Conservation (phyloP, 2,113 vertebrate genomes). For the Haemorhous mexicanus region DNA sequence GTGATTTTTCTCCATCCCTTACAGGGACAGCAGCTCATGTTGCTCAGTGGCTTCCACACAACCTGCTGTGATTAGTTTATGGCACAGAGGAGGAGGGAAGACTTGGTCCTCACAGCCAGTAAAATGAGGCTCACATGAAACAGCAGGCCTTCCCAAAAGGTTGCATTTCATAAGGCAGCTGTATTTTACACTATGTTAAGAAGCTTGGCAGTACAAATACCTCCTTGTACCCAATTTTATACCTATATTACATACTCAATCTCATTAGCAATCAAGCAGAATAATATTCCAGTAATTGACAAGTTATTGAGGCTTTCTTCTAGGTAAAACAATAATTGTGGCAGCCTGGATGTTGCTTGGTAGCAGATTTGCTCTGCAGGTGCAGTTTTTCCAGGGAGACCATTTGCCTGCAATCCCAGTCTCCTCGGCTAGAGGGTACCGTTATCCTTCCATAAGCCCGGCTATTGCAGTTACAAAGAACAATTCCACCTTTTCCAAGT, state of each 20-base stretch:
- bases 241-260: not conserved
- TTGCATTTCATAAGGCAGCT: not conserved
- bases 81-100: not conserved
- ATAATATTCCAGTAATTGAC: not conserved
- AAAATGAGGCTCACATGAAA: not conserved
- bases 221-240: not conserved
- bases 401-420: not conserved
- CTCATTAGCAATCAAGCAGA: not conserved
- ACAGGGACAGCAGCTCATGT: not conserved
- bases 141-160: not conserved
- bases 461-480: not conserved
- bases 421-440: constrained; percentile 1
- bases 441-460: not conserved
- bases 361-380: not conserved
- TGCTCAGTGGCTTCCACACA: not conserved
- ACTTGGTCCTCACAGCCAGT: not conserved
- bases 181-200: not conserved
- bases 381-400: not conserved
- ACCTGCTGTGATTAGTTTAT: not conserved
- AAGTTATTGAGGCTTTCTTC: not conserved
- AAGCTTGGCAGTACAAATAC: not conserved
- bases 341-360: not conserved
- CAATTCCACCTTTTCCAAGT: not conserved
- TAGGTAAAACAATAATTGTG: not conserved
- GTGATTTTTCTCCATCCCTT: not conserved